Evolutionary conservation across 2,888 invertebrate species (phyloP), one percentile per base, ranked within the genome.

Genomic region (Eupithecia vulgata): DNA sequence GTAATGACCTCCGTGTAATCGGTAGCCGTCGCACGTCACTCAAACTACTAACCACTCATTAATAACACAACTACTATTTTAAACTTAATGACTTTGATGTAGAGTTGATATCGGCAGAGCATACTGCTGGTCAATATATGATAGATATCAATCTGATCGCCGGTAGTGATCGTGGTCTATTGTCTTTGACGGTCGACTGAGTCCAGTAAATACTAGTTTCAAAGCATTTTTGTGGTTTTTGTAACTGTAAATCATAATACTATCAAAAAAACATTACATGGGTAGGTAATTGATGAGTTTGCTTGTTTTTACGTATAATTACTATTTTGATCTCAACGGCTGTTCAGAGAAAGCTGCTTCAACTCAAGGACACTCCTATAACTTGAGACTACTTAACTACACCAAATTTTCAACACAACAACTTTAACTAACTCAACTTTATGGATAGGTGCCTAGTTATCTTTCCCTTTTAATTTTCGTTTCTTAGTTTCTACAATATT

Each of bases 11-110:
- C 70, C 57, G 72, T 68, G 67, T 67, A 37, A 73, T 73, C 75
- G 68, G 75, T 72, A 75, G 75, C 75, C 75, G 70, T 66, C 75
- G 72, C 52, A 70, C 72, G 75, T 75, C 75, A 72, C 66, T 75
- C 72, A 75, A 48, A 57, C 13, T 48, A 67, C 40, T 40, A 71
- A 68, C 69, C 37, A 72, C 67, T 75, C 70, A 70, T 75, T 72
- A 67, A 42, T 13, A 64, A 48, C 35, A 8, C 1, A 13, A 30
- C 25, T 8, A 17, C 8, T 1, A 66, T 61, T 66, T 42, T 66
- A 21, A 68, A 48, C 35, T 21, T 34, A 72, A 68, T 30, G 5
- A 3, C 15, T 17, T 52, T 21, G 37, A 3, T 1, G 45, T 68
- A 72, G 57, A 72, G 25, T 57, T 65, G 25, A 21, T 8, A 48